Conservation (phyloP, 2,113 vertebrate species). For the Brachypteracias leptosomus region DNA sequence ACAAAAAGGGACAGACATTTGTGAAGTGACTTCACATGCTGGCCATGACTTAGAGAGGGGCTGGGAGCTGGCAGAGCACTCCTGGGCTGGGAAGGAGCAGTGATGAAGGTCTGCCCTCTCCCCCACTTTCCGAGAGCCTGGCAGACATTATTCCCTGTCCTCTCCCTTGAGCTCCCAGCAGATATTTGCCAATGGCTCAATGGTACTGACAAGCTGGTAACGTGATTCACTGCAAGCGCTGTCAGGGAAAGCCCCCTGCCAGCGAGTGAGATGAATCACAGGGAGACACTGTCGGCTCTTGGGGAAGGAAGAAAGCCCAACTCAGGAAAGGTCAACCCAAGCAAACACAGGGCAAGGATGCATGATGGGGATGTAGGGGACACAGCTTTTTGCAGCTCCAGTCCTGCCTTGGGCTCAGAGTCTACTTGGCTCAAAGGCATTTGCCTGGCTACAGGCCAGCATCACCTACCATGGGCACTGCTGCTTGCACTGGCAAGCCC, state of each 20-base stretch:
- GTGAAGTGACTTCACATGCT: not conserved
- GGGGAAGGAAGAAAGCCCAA: not conserved
- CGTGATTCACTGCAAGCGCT: fast-evolving
- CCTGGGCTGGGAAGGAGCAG: not conserved
- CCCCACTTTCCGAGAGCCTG: not conserved
- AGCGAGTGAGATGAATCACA: not conserved
- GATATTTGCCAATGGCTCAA: not conserved
- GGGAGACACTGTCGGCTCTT: not conserved
- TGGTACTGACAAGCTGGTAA: fast-evolving
- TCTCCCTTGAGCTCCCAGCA: not conserved
- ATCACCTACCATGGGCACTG: not conserved
- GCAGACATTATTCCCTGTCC: not conserved
- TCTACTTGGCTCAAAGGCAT: not conserved
- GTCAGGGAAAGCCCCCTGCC: not conserved
- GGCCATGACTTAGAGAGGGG: not conserved
- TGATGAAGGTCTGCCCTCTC: not conserved
- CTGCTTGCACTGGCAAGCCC: not conserved
- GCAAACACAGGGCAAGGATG: not conserved
- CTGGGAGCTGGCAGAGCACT: not conserved
- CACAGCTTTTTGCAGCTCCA: not conserved
- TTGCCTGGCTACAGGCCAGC: not conserved
- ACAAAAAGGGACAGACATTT: not conserved
- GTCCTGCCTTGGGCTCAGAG: not conserved
- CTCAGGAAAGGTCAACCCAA: not conserved
- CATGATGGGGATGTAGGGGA: fast-evolving